Evolutionary conservation across 2,113 vertebrate genomes (phyloP).

Genomic region (Colistium nudipinnis): DNA sequence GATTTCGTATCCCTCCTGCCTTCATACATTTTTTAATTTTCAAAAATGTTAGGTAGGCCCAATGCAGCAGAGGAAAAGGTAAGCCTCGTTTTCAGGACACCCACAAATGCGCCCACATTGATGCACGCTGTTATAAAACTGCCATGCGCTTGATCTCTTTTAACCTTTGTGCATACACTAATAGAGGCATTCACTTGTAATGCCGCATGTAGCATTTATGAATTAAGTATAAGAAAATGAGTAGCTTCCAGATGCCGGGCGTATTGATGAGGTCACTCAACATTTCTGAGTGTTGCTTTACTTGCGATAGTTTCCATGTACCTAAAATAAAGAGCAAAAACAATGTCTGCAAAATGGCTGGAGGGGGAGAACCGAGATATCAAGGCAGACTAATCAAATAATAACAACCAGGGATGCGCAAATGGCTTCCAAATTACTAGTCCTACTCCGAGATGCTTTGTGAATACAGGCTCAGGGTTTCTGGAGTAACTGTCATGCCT

Average conservation of each 20-base stretch:
- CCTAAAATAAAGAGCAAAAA: slow-evolving; percentile 29
- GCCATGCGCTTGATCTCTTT: background rate
- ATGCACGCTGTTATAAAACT: background rate
- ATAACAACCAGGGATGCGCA: slow-evolving; percentile 20
- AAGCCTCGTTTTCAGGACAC: background rate
- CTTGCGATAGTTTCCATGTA: background rate
- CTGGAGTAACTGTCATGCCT: slow-evolving; percentile 27
- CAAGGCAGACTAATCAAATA: slow-evolving; percentile 37
- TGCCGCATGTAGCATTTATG: slow-evolving; percentile 9
- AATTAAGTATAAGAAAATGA: slow-evolving; percentile 18
- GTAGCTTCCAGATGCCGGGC: background rate
- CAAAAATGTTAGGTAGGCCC: slow-evolving; percentile 7
- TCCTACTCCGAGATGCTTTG: slow-evolving; percentile 26
- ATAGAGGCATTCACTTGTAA: slow-evolving; percentile 1
- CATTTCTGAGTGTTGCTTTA: background rate
- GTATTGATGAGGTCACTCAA: background rate
- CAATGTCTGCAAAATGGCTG: background rate
- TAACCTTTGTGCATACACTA: slow-evolving; percentile 31
- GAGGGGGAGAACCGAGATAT: slow-evolving; percentile 31
- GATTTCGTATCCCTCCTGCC: slow-evolving; percentile 1
- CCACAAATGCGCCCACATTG: background rate
- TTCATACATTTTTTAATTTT: slow-evolving; percentile 30
- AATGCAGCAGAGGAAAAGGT: slow-evolving; percentile 14
- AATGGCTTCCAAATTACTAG: slow-evolving; percentile 43
- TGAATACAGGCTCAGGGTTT: slow-evolving; percentile 30